A percentile compares a stretch with the other conserved stretches of the same genome.
These are phyloP conservation scores for Phymanthus crucifer DNA, from an alignment of 92 coral and sea anemone species.

Conservation along the genomic window DNA sequence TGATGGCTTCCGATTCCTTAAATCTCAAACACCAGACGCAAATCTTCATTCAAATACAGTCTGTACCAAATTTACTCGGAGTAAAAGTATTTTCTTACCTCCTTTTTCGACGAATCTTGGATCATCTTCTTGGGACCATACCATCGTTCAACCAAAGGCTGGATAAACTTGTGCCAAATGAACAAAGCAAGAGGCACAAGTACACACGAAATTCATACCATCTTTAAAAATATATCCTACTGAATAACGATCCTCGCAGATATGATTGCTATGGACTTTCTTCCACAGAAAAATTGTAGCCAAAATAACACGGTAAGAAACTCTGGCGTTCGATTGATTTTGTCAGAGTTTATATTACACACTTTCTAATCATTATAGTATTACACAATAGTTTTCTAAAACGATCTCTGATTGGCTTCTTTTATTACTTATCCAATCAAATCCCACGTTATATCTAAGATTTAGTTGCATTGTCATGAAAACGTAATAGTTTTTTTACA, in stretches of 20 bases:
- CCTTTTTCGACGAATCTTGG: constrained; percentile 24
- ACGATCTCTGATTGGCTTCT: constrained; percentile 32
- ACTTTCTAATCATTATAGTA: not conserved
- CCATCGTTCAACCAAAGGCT: constrained; percentile 90
- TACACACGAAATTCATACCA: constrained; percentile 99
- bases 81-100: not conserved
- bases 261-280: not conserved
- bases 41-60: not conserved
- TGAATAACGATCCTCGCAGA: not conserved
- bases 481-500: not conserved
- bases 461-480: not conserved
- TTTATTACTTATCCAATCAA: not conserved
- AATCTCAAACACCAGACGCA: not conserved
- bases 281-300: not conserved
- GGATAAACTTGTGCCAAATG: constrained; percentile 99
- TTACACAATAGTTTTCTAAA: constrained; percentile 22
- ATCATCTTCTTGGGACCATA: constrained; percentile 72
- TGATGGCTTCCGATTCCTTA: not conserved
- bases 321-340: not conserved
- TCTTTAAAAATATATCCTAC: constrained; percentile 22
- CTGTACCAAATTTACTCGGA: not conserved
- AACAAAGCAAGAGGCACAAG: constrained; percentile 97
- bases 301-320: not conserved
- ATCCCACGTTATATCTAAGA: not conserved
- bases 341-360: not conserved